These are phyloP conservation scores for Callospermophilus lateralis DNA, from an alignment of 2,113 vertebrate genomes.

Conservation along the genomic window DNA sequence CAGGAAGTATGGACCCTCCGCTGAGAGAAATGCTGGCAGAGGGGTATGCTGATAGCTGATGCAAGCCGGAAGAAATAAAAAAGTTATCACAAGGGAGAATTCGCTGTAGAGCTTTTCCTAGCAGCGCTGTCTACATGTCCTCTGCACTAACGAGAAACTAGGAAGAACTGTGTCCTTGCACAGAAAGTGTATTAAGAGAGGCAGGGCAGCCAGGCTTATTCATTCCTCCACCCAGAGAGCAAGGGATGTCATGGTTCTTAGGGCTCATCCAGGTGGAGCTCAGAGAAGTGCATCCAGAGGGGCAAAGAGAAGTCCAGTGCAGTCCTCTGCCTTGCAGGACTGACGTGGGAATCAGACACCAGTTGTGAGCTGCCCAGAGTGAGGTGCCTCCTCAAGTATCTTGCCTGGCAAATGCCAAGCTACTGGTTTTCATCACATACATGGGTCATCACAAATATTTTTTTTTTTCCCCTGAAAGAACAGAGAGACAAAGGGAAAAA, in stretches of 20 bases:
- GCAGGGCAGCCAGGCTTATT: background rate
- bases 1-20: no score
- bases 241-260: background rate
- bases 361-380: no score
- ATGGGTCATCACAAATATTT: no score
- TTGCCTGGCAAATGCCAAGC: background rate
- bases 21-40: background rate
- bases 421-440: background rate
- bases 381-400: background rate
- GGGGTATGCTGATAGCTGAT: background rate
- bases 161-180: background rate
- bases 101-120: background rate
- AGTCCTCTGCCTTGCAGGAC: background rate
- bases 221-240: background rate
- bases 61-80: background rate
- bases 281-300: background rate
- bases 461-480: background rate
- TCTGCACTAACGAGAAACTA: background rate
- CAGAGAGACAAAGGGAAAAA: background rate
- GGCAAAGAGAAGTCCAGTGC: background rate
- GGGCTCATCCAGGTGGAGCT: background rate
- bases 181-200: no score
- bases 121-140: fast-evolving
- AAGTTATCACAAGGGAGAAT: background rate
- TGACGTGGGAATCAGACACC: background rate